Percentiles rank a stretch among this genome's conserved stretches.
These are phyloP conservation scores for Meiosimyza decipiens DNA, from an alignment of 2,888 invertebrate species.

Conservation along the genomic window DNA sequence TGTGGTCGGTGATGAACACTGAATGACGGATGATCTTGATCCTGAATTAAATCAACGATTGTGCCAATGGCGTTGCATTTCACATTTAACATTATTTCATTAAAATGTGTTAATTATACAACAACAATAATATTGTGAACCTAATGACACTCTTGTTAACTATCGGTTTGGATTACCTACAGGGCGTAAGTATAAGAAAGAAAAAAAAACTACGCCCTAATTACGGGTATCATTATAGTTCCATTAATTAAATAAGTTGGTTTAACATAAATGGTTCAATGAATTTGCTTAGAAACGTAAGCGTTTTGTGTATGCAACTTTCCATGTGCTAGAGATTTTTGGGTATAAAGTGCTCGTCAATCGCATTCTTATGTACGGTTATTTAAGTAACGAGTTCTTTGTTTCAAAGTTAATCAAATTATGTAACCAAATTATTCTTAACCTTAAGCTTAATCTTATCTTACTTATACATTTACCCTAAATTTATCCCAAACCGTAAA, in stretches of 20 bases:
- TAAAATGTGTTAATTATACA: conserved; percentile 45
- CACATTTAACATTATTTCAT: conserved; percentile 42
- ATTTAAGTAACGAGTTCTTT: too few species aligned
- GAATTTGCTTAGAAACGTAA: background rate
- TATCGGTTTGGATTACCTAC: conserved; percentile 29
- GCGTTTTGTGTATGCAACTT: background rate
- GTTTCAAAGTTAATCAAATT: too few species aligned
- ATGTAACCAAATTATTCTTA: too few species aligned
- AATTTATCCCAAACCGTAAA: too few species aligned
- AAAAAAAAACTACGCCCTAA: background rate
- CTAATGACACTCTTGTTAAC: conserved; percentile 9
- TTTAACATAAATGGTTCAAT: conserved; percentile 1
- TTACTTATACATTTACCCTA: too few species aligned
- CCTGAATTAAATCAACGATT: conserved; percentile 5
- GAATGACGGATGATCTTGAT: conserved; percentile 36
- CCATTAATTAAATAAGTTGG: conserved; percentile 45
- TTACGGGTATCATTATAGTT: conserved; percentile 46
- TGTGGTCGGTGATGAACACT: conserved; percentile 1
- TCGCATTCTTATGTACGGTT: too few species aligned
- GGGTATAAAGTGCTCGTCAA: conserved; percentile 41
- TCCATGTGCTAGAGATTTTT: conserved; percentile 41
- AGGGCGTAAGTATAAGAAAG: conserved; percentile 54
- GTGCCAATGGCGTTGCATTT: conserved; percentile 26
- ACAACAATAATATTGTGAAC: background rate
- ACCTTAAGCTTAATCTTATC: too few species aligned